Evolutionary conservation across 2,888 invertebrate species (phyloP).

Genomic region (Tiliacea citrago): DNA sequence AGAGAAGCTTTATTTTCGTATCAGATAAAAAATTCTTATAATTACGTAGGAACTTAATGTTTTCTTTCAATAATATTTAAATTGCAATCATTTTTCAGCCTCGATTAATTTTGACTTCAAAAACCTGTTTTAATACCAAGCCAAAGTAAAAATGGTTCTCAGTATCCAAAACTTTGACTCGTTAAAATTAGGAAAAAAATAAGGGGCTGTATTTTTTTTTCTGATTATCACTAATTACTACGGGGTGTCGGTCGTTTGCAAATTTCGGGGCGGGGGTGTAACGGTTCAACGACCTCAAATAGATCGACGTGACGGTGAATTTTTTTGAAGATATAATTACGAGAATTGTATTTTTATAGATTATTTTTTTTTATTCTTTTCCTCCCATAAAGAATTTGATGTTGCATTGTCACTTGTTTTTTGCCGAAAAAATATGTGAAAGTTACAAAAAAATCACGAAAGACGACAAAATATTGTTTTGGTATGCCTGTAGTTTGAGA

Average conservation of each 20-base stretch:
- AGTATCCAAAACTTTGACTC: constrained; percentile 72
- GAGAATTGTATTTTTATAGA: constrained; percentile 38
- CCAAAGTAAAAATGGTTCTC: constrained; percentile 42
- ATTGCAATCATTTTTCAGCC: constrained; percentile 36
- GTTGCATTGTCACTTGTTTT: neutral
- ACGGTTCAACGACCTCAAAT: constrained; percentile 84
- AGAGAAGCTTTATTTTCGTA: neutral
- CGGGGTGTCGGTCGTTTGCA: constrained; percentile 76
- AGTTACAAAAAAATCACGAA: neutral
- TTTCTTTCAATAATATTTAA: neutral
- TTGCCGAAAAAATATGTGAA: neutral
- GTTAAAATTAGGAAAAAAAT: constrained; percentile 77
- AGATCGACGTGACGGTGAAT: constrained; percentile 71
- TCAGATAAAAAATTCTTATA: neutral
- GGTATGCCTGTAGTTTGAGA: too few relatives aligned
- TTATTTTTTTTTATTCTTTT: constrained; percentile 35
- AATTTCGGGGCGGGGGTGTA: constrained; percentile 69
- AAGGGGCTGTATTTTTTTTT: constrained; percentile 74
- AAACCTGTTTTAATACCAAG: constrained; percentile 22
- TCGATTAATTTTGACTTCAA: constrained; percentile 31
- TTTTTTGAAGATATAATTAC: constrained; percentile 60
- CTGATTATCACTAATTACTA: constrained; percentile 88
- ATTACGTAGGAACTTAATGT: neutral
- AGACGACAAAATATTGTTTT: neutral
- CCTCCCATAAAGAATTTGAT: neutral